A percentile compares a stretch with the other conserved stretches of the same genome.
Evolutionary conservation across 2,888 invertebrate species (phyloP).

Genomic region (Chrysolina americana): DNA sequence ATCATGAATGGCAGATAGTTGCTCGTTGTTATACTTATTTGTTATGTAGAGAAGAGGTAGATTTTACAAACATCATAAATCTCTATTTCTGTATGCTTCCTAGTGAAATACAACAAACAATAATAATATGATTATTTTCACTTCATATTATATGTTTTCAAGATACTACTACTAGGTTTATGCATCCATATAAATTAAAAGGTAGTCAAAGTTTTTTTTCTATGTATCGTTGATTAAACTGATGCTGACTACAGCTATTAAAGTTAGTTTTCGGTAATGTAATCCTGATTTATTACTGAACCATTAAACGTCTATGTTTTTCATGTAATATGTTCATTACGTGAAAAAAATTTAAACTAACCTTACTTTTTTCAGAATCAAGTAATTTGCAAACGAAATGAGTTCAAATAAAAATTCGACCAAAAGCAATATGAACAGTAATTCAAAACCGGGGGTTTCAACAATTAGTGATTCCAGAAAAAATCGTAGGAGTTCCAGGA

Average conservation of each 20-base stretch:
- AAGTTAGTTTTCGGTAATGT: too few relatives aligned
- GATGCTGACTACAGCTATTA: background rate
- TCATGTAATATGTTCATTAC: background rate
- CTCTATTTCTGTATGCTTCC: background rate
- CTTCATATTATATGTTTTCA: background rate
- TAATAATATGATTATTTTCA: background rate
- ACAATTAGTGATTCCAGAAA: background rate
- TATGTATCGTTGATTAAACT: background rate
- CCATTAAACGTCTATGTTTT: background rate
- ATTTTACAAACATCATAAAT: background rate
- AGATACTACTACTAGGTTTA: background rate
- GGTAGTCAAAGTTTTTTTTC: background rate
- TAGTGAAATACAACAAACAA: background rate
- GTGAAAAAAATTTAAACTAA: constrained; percentile 4
- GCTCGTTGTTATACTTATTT: too few relatives aligned
- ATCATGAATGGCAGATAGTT: background rate
- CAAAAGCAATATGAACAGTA: background rate
- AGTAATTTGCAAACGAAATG: background rate
- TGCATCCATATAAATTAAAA: background rate
- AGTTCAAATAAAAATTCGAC: constrained; percentile 2
- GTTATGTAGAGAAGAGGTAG: background rate
- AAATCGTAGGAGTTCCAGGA: constrained; percentile 24
- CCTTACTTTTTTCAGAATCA: constrained; percentile 19
- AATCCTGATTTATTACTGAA: background rate
- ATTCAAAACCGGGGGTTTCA: background rate